Evolutionary conservation across 1,140 invertebrate species (phyloP).

Genomic region (Pinna nobilis): DNA sequence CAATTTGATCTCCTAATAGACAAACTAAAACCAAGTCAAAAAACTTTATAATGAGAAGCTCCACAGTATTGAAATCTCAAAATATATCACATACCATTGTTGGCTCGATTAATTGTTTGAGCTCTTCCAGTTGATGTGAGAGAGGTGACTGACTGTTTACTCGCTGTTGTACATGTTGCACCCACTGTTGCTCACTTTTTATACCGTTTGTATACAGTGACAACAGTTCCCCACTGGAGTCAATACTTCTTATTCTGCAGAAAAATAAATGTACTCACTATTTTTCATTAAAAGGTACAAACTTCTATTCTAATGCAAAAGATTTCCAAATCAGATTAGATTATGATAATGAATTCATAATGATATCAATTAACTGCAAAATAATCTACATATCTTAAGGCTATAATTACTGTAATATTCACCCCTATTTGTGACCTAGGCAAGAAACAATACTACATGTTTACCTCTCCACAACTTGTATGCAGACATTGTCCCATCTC

Average conservation of each 20-base stretch:
- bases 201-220: slow-evolving; percentile 91
- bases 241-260: slow-evolving; percentile 86
- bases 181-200: slow-evolving; percentile 90
- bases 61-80: too few relatives aligned
- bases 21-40: too few relatives aligned
- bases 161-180: slow-evolving; percentile 85
- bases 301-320: not conserved
- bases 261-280: not conserved
- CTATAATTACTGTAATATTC: too few relatives aligned
- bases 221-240: slow-evolving; percentile 88
- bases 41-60: too few relatives aligned
- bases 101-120: slow-evolving; percentile 82
- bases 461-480: slow-evolving; percentile 91
- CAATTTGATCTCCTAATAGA: too few relatives aligned
- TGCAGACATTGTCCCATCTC: slow-evolving; percentile 93
- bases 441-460: not conserved
- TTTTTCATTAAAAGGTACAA: too few relatives aligned
- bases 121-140: slow-evolving; percentile 70
- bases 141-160: slow-evolving; percentile 83
- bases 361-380: too few relatives aligned
- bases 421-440: too few relatives aligned
- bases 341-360: too few relatives aligned
- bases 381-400: too few relatives aligned
- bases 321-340: too few relatives aligned
- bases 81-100: slow-evolving; percentile 83